These are phyloP conservation scores for Lerista edwardsae DNA, from an alignment of 2,797 vertebrate species.

Conservation along the genomic window DNA sequence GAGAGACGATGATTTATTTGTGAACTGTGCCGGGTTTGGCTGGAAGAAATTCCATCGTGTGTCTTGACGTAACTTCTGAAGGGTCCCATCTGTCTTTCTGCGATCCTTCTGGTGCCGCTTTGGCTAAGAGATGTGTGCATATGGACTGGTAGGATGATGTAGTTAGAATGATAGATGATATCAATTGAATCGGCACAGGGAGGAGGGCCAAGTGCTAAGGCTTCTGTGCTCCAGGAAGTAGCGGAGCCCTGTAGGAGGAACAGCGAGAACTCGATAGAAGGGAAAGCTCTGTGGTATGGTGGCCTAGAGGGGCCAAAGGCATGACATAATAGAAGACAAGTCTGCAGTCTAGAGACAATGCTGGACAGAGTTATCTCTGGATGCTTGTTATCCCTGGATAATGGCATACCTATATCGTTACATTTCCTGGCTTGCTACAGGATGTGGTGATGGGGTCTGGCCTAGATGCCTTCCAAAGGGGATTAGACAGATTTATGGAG, in stretches of 20 bases:
- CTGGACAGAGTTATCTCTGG: too few species aligned
- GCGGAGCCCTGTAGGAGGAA: background rate
- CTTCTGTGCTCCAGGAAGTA: background rate
- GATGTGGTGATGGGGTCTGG: too few species aligned
- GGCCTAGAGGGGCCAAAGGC: too few species aligned
- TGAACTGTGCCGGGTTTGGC: background rate
- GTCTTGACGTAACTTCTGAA: background rate
- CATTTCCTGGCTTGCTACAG: too few species aligned
- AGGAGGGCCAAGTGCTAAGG: background rate
- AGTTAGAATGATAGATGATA: slow-evolving; percentile 2
- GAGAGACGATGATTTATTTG: background rate
- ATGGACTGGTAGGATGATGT: background rate
- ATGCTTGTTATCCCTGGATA: too few species aligned
- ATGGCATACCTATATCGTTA: too few species aligned
- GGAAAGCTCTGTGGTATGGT: background rate
- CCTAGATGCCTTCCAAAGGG: too few species aligned
- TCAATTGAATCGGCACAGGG: background rate
- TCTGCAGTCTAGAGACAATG: too few species aligned
- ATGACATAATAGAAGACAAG: too few species aligned
- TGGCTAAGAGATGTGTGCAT: slow-evolving; percentile 5
- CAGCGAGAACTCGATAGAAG: background rate
- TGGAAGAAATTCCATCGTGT: background rate
- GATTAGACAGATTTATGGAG: too few species aligned
- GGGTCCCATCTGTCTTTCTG: slow-evolving; percentile 12
- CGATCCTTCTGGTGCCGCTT: slow-evolving; percentile 7